Percentiles rank a stretch among this genome's conserved stretches.
phyloP scores from a whole-genome alignment of 2,113 vertebrate genomes.

The Mesoclemmys tuberculata region DNA sequence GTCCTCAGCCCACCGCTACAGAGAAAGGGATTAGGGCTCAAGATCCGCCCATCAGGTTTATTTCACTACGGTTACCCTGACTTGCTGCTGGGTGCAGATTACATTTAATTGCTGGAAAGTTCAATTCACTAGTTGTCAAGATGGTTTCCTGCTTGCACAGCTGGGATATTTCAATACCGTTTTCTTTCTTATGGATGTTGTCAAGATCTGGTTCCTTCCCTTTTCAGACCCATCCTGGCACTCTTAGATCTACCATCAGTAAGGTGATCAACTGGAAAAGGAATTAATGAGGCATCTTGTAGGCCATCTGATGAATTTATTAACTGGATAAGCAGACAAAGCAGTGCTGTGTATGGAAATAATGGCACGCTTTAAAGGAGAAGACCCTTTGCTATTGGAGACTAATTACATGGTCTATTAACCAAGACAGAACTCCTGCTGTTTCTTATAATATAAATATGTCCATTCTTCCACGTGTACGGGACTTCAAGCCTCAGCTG shows the following conservation, averaged over 20 bases:
- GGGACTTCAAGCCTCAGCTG: background rate
- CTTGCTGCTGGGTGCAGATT: background rate
- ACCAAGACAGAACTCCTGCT: background rate
- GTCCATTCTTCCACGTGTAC: background rate
- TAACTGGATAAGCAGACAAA: background rate
- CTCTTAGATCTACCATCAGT: background rate
- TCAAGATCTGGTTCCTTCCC: background rate
- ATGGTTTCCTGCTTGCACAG: background rate
- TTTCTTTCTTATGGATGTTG: background rate
- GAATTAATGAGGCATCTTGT: background rate
- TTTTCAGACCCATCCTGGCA: accelerated
- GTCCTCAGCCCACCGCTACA: no score
- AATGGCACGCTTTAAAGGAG: background rate
- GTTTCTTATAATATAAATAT: background rate
- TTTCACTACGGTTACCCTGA: background rate
- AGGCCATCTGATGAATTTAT: slow-evolving; percentile 44
- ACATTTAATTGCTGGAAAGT: background rate
- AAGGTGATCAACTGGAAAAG: background rate
- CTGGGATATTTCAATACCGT: background rate
- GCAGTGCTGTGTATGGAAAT: background rate
- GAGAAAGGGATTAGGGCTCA: background rate
- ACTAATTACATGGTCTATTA: slow-evolving; percentile 26
- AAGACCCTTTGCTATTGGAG: accelerated
- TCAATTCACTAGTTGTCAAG: background rate
- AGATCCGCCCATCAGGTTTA: background rate